Conservation (phyloP, 2,113 vertebrate species). For the Hypanus sabinus region DNA sequence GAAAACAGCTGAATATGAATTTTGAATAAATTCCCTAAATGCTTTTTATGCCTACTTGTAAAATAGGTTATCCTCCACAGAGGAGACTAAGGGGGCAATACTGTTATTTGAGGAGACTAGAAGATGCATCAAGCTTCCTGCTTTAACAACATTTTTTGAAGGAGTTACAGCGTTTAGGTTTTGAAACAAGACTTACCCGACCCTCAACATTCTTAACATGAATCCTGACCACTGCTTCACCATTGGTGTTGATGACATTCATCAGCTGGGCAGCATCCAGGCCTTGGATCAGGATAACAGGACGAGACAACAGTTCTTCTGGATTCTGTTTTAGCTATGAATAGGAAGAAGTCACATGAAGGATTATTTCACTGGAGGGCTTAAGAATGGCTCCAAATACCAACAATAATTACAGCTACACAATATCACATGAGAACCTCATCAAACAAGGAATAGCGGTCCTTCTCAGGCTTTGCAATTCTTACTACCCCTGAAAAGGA, state of each 20-base stretch:
- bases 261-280: conserved; percentile 75
- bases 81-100: no score
- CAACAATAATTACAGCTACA: background rate
- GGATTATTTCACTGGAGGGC: background rate
- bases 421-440: background rate
- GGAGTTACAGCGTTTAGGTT: background rate
- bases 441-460: background rate
- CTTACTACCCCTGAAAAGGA: background rate
- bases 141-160: background rate
- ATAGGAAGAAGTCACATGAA: background rate
- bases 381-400: background rate
- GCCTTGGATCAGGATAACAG: conserved; percentile 83
- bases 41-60: background rate
- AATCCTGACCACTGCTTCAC: conserved; percentile 82
- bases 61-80: background rate
- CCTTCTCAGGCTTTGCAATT: background rate
- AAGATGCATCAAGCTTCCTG: background rate
- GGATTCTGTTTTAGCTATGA: conserved; percentile 25
- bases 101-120: no score
- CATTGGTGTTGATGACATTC: conserved; percentile 90
- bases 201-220: conserved; percentile 66
- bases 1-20: background rate
- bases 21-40: background rate
- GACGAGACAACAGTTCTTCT: conserved; percentile 57
- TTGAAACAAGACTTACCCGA: conserved; percentile 64